These are phyloP conservation scores for Eudyptes chrysolophus DNA, from an alignment of 2,113 vertebrate species.

Conservation along the genomic window DNA sequence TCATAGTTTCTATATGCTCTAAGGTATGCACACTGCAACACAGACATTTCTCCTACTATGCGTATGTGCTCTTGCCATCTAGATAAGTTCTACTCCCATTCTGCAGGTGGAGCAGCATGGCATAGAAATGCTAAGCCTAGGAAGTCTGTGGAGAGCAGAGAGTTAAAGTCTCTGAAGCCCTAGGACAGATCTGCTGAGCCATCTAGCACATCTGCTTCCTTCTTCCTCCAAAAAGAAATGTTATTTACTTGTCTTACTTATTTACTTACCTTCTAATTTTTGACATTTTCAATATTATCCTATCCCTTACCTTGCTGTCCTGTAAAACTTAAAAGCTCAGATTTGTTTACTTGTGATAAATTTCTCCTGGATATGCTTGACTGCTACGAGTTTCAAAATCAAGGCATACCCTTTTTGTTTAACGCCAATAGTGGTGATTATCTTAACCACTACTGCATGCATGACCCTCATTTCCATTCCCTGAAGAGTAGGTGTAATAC, in stretches of 20 bases:
- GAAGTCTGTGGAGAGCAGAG: not conserved
- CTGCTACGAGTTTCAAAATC: not conserved
- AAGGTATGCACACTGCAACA: not conserved
- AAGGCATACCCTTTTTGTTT: not conserved
- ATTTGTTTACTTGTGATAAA: not conserved
- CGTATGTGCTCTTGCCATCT: not conserved
- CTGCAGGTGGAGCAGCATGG: not conserved
- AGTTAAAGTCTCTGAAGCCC: not conserved
- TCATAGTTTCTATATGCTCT: not conserved
- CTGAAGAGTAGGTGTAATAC: not conserved
- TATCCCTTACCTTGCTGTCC: not conserved
- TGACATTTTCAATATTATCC: not conserved
- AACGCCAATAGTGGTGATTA: not conserved
- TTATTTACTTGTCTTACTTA: not conserved
- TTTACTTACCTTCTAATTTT: not conserved
- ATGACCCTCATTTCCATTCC: not conserved
- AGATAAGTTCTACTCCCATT: not conserved
- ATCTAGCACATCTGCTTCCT: not conserved
- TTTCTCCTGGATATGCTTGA: not conserved
- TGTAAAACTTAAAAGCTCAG: not conserved
- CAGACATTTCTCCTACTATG: not conserved
- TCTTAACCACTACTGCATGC: not conserved
- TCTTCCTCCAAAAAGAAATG: not conserved
- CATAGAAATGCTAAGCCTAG: not conserved
- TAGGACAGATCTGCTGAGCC: not conserved